These are phyloP conservation scores for Acanthisitta chloris DNA, from an alignment of 2,113 vertebrate genomes.

Conservation along the genomic window DNA sequence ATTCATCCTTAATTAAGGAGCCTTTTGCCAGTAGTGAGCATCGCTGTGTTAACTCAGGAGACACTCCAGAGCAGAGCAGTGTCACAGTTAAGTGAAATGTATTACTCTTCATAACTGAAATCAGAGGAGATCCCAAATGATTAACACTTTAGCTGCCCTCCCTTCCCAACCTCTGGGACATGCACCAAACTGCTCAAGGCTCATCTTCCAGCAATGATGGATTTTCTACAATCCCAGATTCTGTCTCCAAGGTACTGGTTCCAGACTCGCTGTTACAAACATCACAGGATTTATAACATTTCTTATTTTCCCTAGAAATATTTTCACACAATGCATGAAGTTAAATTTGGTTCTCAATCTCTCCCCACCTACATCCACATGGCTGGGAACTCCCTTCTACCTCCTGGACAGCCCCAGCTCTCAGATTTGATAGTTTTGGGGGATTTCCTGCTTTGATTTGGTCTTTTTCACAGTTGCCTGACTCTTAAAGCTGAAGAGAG, in stretches of 20 bases:
- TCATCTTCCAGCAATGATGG: background rate
- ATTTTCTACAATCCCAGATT: background rate
- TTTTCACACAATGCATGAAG: background rate
- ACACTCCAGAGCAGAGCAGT: background rate
- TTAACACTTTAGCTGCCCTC: background rate
- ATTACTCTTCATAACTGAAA: background rate
- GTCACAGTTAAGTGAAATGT: background rate
- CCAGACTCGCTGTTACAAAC: background rate
- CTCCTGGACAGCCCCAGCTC: background rate
- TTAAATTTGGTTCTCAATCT: background rate
- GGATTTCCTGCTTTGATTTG: background rate
- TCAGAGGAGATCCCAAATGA: background rate
- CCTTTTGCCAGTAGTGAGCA: background rate
- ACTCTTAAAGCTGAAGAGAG: background rate
- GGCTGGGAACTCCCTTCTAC: slow-evolving; percentile 10
- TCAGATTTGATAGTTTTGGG: background rate
- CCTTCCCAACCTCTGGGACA: background rate
- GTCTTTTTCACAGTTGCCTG: background rate
- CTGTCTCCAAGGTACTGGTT: background rate
- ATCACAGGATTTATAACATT: background rate
- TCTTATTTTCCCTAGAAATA: background rate
- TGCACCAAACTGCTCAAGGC: background rate
- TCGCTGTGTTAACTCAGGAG: background rate
- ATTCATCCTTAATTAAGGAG: background rate
- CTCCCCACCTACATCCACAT: background rate